Percentiles rank a stretch among this genome's conserved stretches.
These are phyloP conservation scores for Empidonax alnorum DNA, from an alignment of 2,113 vertebrate species.

Conservation along the genomic window DNA sequence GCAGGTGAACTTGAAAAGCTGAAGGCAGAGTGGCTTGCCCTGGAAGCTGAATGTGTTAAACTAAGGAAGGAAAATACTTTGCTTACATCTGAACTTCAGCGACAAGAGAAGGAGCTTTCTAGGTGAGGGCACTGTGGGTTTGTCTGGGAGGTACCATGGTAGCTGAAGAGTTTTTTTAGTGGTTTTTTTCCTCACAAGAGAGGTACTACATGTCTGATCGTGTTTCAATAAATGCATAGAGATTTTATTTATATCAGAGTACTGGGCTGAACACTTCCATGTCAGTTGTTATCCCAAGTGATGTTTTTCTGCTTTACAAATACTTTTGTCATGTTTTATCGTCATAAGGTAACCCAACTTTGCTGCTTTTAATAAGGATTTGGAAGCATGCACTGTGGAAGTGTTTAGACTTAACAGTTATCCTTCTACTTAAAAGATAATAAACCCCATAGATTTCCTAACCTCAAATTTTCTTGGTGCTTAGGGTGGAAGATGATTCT, in stretches of 20 bases:
- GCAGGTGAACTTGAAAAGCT: constrained; percentile 87
- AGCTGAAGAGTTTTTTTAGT: not conserved
- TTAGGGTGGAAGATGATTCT: not conserved
- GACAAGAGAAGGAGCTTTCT: constrained; percentile 87
- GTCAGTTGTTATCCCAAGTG: not conserved
- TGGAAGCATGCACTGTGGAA: not conserved
- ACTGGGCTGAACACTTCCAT: not conserved
- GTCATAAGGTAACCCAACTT: not conserved
- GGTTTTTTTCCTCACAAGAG: not conserved
- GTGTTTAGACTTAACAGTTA: not conserved
- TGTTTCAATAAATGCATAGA: not conserved
- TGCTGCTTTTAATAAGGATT: not conserved
- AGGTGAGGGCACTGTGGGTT: constrained; percentile 76
- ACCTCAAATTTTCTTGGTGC: not conserved
- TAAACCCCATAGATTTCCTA: not conserved
- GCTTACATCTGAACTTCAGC: constrained; percentile 84
- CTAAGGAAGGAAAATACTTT: constrained; percentile 85
- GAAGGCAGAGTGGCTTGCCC: constrained; percentile 81
- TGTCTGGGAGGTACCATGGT: not conserved
- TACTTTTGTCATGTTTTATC: not conserved
- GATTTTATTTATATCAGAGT: not conserved
- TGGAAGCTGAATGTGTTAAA: constrained; percentile 87
- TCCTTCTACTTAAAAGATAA: not conserved
- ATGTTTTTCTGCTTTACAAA: not conserved
- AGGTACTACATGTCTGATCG: not conserved